Evolutionary conservation across 2,113 vertebrate genomes (phyloP).

Genomic region (Candoia aspera): DNA sequence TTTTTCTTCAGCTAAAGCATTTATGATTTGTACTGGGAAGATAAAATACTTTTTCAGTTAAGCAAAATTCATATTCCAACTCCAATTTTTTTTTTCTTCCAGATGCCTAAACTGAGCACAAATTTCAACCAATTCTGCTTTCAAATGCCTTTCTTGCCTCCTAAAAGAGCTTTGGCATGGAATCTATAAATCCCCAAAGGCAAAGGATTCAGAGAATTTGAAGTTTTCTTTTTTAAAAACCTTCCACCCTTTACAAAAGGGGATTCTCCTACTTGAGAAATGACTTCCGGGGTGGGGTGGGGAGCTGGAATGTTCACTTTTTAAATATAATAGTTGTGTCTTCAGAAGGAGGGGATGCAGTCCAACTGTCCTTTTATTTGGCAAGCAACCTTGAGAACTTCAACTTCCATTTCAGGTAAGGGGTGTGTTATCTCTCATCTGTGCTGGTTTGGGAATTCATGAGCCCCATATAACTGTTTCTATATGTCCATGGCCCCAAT

Average conservation of each 20-base stretch:
- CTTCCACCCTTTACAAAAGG: background rate
- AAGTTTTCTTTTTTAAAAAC: background rate
- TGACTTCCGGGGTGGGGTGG: background rate
- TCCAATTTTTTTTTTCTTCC: background rate
- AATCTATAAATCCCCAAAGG: slow-evolving; percentile 23
- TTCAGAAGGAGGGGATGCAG: background rate
- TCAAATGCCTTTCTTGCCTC: background rate
- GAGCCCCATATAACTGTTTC: too few species aligned
- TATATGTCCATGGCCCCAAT: too few species aligned
- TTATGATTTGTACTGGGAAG: background rate
- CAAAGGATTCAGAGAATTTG: background rate
- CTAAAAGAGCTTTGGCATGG: slow-evolving; percentile 29
- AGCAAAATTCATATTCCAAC: background rate
- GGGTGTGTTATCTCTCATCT: too few species aligned
- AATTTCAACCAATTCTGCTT: background rate
- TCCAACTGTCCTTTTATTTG: background rate
- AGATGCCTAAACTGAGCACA: background rate
- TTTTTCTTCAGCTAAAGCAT: background rate
- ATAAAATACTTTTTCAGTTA: too few species aligned
- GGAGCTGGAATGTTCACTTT: background rate
- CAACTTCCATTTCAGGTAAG: too few species aligned
- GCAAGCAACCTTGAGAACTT: background rate
- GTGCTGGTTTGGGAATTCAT: too few species aligned
- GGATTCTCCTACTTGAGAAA: background rate
- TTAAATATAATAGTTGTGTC: background rate